Evolutionary conservation across 2,888 invertebrate species (phyloP), one percentile per base, ranked within the genome.

Genomic region (Acholoe squamosa): DNA sequence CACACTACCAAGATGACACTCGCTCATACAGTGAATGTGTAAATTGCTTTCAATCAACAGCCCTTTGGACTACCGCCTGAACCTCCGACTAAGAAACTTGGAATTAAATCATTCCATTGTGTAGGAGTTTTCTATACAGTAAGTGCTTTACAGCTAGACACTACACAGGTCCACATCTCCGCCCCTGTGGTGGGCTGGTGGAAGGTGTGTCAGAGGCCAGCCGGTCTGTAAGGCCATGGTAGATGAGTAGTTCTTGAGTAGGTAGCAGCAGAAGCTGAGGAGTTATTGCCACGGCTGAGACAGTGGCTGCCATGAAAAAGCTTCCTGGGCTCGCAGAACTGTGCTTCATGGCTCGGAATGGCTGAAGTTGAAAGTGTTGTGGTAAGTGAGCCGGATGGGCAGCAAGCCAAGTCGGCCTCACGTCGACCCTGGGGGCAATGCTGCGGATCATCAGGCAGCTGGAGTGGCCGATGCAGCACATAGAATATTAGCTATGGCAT

Each of bases 351-450:
- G 61, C 61, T 61, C 14, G 61, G 61, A 61, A 61, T 61, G 61
- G 61, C 61, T 61, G 22, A 12, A 19, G 61, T 61, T 61, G 61
- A 61, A 61, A 61, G 71, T 71, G 28, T 71, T 71, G 28, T 71
- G 71, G 71, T 71, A 71, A 71, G 71, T 71, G 71, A 71, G 71
- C 71, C 71, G 71, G 31, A 7, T 28, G 61, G 61, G 61, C 61
- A 61, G 61, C 7, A 3, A 19, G 61, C 61, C 61, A 61, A 61
- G 61, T 61, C 61, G 61, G 61, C 61, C 61, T 61, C 61, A n/a
- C 7, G 61, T n/a, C 61, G 22, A 19, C 61, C 61, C 1, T n/a
- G n/a, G 61, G 61, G 71, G 71, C 28, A 16, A 28, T 25, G 71
- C 28, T 25, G 71, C 5, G 71, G 43, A 43, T 43, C 43, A 43